A percentile compares a stretch with the other conserved stretches of the same genome.
Evolutionary conservation across 2,113 vertebrate species (phyloP).

Genomic region (Sturnus vulgaris): DNA sequence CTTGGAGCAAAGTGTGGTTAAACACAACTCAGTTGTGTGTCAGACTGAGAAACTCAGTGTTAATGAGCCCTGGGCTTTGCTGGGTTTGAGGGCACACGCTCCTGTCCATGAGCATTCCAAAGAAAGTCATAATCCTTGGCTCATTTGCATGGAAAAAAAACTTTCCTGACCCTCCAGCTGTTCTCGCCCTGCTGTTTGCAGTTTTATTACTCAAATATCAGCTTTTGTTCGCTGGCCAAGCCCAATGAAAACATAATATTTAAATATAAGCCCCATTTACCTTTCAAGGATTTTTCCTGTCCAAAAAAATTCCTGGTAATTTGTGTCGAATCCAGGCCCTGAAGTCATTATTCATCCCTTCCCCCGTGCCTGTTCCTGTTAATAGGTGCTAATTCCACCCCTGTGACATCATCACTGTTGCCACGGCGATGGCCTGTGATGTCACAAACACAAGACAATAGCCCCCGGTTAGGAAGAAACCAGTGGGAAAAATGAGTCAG

Average conservation of each 20-base stretch:
- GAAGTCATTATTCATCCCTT: slow-evolving; percentile 52
- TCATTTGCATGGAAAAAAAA: slow-evolving; percentile 58
- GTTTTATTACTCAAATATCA: slow-evolving; percentile 55
- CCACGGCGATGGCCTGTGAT: slow-evolving; percentile 25
- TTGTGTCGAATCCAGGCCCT: slow-evolving; percentile 21
- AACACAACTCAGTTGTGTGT: neutral
- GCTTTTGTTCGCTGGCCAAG: slow-evolving; percentile 43
- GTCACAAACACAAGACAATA: slow-evolving; percentile 63
- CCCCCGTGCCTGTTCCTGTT: neutral
- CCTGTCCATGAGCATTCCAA: neutral
- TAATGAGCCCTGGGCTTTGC: neutral
- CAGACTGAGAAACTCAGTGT: neutral
- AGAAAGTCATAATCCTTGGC: slow-evolving; percentile 39
- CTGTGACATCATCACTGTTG: slow-evolving; percentile 35
- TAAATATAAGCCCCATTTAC: slow-evolving; percentile 65
- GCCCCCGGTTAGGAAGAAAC: neutral
- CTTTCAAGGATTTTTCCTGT: slow-evolving; percentile 67
- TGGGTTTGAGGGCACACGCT: neutral
- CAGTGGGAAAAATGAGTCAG: neutral
- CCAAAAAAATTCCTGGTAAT: slow-evolving; percentile 53
- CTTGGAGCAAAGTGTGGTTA: neutral
- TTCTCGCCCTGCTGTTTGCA: slow-evolving; percentile 46
- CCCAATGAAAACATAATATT: slow-evolving; percentile 63
- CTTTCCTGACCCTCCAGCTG: slow-evolving; percentile 44
- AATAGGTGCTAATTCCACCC: slow-evolving; percentile 41